These are phyloP conservation scores for Smithornis capensis DNA, from an alignment of 2,113 vertebrate genomes.

Conservation along the genomic window DNA sequence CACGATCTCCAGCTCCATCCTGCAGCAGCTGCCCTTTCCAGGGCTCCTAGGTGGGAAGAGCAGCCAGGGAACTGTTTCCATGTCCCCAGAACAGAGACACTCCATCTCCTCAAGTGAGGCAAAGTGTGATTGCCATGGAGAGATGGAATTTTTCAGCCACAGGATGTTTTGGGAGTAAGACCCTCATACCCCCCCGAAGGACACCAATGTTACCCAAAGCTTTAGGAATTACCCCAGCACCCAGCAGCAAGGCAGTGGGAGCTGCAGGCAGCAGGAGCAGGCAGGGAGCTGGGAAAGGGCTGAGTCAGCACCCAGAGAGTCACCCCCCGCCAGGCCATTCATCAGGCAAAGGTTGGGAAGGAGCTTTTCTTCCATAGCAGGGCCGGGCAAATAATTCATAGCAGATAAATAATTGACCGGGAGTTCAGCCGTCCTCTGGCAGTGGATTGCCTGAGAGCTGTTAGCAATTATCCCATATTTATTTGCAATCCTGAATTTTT, in stretches of 20 bases:
- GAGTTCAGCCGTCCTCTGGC: not conserved
- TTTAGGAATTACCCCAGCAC: not conserved
- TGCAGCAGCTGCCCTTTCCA: not conserved
- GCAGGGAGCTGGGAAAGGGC: not conserved
- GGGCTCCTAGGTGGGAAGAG: not conserved
- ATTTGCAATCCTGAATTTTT: not conserved
- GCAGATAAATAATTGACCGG: conserved; percentile 27
- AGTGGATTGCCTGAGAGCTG: not conserved
- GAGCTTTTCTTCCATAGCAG: not conserved
- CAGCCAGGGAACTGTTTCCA: not conserved
- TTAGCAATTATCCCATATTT: conserved; percentile 1
- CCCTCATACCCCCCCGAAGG: not conserved
- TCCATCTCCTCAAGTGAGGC: not conserved
- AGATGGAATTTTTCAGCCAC: not conserved
- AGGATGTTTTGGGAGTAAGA: not conserved
- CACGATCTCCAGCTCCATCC: not conserved
- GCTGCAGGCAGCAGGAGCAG: not conserved
- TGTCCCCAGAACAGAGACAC: accelerated
- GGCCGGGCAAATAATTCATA: not conserved
- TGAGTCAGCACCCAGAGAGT: not conserved
- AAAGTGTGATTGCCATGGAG: accelerated
- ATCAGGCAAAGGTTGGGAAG: conserved; percentile 25
- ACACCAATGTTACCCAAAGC: accelerated
- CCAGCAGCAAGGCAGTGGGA: not conserved
- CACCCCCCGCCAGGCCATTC: not conserved